Percentiles rank a stretch among this genome's conserved stretches.
phyloP scores from a whole-genome alignment of 2,888 invertebrate genomes.

The Scaptomyza polygonia region DNA sequence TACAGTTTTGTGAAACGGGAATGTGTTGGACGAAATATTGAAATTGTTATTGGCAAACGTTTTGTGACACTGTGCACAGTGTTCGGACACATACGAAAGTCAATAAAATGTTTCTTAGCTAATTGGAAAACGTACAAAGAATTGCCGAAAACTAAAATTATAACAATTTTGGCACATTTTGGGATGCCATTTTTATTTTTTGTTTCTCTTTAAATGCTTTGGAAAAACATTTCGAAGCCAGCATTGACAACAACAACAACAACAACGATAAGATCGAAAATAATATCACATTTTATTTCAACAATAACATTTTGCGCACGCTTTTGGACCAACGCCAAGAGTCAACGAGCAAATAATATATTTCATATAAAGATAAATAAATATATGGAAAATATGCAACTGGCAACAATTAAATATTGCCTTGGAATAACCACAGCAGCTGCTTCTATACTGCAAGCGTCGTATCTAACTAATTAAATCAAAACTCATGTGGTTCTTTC shows the following conservation, averaged over 20 bases:
- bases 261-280: conserved; percentile 1
- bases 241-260: conserved; percentile 23
- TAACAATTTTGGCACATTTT: conserved; percentile 47
- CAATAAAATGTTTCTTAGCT: conserved; percentile 17
- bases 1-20: conserved; percentile 37
- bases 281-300: conserved; percentile 28
- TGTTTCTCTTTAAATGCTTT: conserved; percentile 31
- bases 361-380: conserved; percentile 8
- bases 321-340: conserved; percentile 68
- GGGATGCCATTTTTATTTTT: conserved; percentile 24
- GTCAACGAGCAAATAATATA: conserved; percentile 18
- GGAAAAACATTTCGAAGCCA: conserved; percentile 65
- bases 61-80: conserved; percentile 47
- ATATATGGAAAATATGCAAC: conserved; percentile 31
- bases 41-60: conserved; percentile 26
- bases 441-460: conserved; percentile 2
- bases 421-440: conserved; percentile 14
- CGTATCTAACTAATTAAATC: conserved; percentile 1
- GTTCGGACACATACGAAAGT: conserved; percentile 8
- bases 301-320: conserved; percentile 78
- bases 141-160: conserved; percentile 38
- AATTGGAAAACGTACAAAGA: conserved; percentile 49
- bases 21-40: conserved; percentile 47
- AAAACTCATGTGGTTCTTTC: not conserved
- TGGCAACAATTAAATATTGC: conserved; percentile 46